Evolutionary conservation across 2,888 invertebrate species (phyloP), one percentile per base, ranked within the genome.

Genomic region (Eupithecia dodoneata): DNA sequence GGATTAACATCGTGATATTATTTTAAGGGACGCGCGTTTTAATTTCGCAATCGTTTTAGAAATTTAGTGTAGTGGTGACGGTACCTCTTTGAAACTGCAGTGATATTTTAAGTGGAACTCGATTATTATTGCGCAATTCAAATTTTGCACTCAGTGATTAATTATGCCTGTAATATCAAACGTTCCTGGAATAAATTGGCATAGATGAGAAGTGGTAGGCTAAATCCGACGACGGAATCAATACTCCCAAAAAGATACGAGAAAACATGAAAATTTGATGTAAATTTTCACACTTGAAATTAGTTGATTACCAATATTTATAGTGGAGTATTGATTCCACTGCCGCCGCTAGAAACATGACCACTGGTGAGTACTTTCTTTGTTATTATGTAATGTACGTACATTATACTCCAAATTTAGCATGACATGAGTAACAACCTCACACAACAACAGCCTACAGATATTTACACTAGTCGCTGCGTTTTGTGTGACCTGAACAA

Each of bases 1-100:
- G 94, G 90, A 90, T 93, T 91, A 93, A 90, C 85, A 87, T 88
- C 87, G 94, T 94, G 91, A 92, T 93, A 93, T 91, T 92, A 88
- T 87, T 85, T 88, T 93, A 91, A 87, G 87, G 89, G 88, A 91
- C 92, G 91, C 91, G 93, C 91, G 92, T 89, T 86, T 83, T 87
- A 82, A 83, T 88, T 90, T 59, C 55, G 55, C 55, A n/a, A 7
- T n/a, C n/a, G 55, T 59, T 70, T 91, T 91, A 90, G 87, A 88
- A 89, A 88, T 91, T 83, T 91, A 91, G 90, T 87, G 84, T 91
- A 90, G 83, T 83, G 84, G 85, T 45, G 42, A 88, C 84, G 84
- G 84, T 86, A 84, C 83, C 81, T 81, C 82, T 81, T 77, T 75
- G 71, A 81, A 84, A 81, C 87, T 87, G 86, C 87, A 89, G 90